Percentiles rank a stretch among this genome's conserved stretches.
Evolutionary conservation across 2,113 vertebrate genomes (phyloP).

Genomic region (Nycticorax nycticorax): DNA sequence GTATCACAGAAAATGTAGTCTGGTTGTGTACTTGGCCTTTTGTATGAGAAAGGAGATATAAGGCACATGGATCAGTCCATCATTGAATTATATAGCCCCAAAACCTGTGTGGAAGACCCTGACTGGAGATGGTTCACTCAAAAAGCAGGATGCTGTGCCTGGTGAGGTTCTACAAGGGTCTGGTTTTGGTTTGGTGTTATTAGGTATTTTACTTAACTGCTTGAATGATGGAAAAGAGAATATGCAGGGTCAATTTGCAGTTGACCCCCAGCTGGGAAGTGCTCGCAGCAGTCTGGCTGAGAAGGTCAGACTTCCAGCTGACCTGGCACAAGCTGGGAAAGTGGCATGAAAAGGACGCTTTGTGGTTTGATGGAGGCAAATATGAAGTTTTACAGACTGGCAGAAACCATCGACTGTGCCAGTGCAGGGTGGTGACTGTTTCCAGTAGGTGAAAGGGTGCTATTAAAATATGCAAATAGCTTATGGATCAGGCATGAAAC

Average conservation of each 20-base stretch:
- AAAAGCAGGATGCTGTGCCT: background rate
- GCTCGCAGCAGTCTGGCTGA: background rate
- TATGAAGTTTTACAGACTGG: background rate
- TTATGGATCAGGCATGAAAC: background rate
- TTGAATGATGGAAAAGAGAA: background rate
- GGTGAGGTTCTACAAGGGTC: background rate
- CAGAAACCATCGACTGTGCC: background rate
- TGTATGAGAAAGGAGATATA: background rate
- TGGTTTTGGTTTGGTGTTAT: background rate
- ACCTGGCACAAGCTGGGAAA: background rate
- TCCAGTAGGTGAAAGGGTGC: background rate
- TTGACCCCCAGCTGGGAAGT: background rate
- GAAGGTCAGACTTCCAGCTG: background rate
- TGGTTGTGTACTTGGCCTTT: background rate
- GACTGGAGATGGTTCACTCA: fast-evolving
- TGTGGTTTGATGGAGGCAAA: background rate
- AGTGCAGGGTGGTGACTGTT: background rate
- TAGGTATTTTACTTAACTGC: background rate
- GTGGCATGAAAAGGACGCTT: background rate
- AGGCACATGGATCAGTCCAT: background rate
- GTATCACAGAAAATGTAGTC: background rate
- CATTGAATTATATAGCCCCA: background rate
- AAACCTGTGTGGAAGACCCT: background rate
- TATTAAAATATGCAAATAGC: background rate
- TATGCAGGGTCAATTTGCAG: background rate